phyloP scores from a whole-genome alignment of 1,140 invertebrate species.

The Meloidogyne exigua region DNA sequence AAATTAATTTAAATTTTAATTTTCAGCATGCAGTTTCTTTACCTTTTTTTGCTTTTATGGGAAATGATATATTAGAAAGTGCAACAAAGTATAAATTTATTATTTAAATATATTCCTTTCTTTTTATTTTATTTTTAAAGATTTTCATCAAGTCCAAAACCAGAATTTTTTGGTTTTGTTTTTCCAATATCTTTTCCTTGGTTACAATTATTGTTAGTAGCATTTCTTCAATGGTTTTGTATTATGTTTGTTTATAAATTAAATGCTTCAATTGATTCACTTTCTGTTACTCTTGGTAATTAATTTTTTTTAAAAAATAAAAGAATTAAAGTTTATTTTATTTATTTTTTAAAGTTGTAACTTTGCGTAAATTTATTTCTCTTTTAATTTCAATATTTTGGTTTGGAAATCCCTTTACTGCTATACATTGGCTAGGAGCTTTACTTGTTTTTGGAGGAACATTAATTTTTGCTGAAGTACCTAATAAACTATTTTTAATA shows the following conservation, averaged over 20 bases:
- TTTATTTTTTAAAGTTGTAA: conserved; percentile 72
- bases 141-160: conserved; percentile 65
- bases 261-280: conserved; percentile 85
- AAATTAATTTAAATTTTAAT: conserved; percentile 15
- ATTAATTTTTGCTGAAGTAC: conserved; percentile 72
- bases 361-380: conserved; percentile 89
- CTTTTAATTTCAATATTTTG: conserved; percentile 91
- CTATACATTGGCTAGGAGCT: conserved; percentile 88
- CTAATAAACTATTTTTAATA: conserved; percentile 8
- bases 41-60: conserved; percentile 78
- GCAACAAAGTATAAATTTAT: conserved; percentile 38
- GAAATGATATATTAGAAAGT: conserved; percentile 76
- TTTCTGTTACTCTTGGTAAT: conserved; percentile 81
- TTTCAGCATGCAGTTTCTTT: conserved; percentile 77
- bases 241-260: conserved; percentile 89
- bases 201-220: conserved; percentile 73
- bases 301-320: background rate
- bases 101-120: background rate
- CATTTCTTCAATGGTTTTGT: conserved; percentile 72
- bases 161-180: conserved; percentile 58
- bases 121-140: background rate
- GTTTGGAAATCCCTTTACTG: conserved; percentile 89
- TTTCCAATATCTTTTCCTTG: conserved; percentile 74
- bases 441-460: conserved; percentile 86
- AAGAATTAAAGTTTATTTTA: background rate